Conservation (phyloP, 2,888 invertebrate genomes). For the Spisula subtruncata region DNA sequence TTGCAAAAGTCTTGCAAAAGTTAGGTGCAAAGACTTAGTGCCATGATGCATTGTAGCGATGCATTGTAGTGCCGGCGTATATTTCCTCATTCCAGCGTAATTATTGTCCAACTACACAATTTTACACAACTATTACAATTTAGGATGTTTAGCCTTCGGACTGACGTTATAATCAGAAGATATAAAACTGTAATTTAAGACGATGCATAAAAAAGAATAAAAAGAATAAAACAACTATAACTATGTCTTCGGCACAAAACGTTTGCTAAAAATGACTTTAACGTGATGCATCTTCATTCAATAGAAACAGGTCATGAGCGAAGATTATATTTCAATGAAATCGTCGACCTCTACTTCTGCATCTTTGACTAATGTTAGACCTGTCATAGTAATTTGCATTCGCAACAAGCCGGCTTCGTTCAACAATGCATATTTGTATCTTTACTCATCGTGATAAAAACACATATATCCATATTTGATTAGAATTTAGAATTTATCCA, state of each 20-base stretch:
- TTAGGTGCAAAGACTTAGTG: neutral
- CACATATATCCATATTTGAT: constrained; percentile 63
- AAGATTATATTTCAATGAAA: constrained; percentile 41
- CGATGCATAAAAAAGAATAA: constrained; percentile 11
- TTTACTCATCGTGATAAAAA: constrained; percentile 56
- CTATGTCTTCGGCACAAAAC: neutral
- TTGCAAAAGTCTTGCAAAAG: too few species aligned
- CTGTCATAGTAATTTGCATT: constrained; percentile 59
- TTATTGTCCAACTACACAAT: neutral
- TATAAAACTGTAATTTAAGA: neutral
- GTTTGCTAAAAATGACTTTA: neutral
- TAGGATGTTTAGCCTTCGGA: constrained; percentile 7
- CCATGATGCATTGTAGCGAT: too few species aligned
- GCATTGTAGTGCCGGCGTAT: neutral
- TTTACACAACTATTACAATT: constrained; percentile 8
- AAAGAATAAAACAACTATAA: constrained; percentile 18
- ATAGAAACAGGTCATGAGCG: neutral
- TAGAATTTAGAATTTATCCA: constrained; percentile 68
- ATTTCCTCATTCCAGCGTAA: neutral
- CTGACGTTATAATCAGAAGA: constrained; percentile 18
- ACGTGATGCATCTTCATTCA: constrained; percentile 25
- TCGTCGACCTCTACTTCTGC: neutral
- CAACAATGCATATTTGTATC: constrained; percentile 51
- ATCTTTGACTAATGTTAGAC: constrained; percentile 39
- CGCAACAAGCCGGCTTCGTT: constrained; percentile 25